phyloP scores from a whole-genome alignment of 2,888 invertebrate species.

The Zele albiditarsus region DNA sequence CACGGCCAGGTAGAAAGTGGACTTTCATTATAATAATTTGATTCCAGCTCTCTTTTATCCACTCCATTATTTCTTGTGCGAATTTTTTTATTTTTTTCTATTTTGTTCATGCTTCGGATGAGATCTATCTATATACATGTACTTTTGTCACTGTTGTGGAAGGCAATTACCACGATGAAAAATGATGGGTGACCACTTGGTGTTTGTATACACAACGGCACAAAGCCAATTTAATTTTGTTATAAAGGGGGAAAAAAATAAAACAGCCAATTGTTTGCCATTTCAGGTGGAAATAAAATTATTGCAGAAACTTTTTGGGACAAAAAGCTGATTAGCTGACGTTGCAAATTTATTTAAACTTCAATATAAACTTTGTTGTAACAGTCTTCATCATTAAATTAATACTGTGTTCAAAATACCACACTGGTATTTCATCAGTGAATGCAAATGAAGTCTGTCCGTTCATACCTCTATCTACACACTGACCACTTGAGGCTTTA shows the following conservation, averaged over 20 bases:
- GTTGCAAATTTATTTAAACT: conserved; percentile 29
- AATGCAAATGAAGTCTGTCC: conserved; percentile 29
- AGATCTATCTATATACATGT: not conserved
- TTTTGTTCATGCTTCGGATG: not conserved
- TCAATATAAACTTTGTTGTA: conserved; percentile 19
- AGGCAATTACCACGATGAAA: not conserved
- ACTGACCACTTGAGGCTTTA: not conserved
- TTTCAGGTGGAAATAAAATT: too few species aligned
- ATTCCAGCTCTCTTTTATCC: conserved; percentile 45
- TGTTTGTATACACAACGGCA: not conserved
- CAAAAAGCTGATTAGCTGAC: not conserved
- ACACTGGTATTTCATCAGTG: conserved; percentile 20
- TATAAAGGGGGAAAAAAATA: too few species aligned
- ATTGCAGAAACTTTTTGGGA: not conserved
- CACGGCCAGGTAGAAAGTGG: conserved; percentile 21
- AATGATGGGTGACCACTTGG: not conserved
- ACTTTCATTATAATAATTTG: conserved; percentile 60
- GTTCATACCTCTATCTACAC: not conserved
- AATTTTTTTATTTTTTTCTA: not conserved
- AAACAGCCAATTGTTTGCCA: too few species aligned
- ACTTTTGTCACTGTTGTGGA: not conserved
- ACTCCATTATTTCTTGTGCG: not conserved
- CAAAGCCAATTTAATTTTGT: too few species aligned
- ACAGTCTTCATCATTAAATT: conserved; percentile 29
- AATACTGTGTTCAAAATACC: conserved; percentile 17